These are phyloP conservation scores for Rousettus leschenaultii DNA, from an alignment of 2,113 vertebrate species.

Conservation along the genomic window DNA sequence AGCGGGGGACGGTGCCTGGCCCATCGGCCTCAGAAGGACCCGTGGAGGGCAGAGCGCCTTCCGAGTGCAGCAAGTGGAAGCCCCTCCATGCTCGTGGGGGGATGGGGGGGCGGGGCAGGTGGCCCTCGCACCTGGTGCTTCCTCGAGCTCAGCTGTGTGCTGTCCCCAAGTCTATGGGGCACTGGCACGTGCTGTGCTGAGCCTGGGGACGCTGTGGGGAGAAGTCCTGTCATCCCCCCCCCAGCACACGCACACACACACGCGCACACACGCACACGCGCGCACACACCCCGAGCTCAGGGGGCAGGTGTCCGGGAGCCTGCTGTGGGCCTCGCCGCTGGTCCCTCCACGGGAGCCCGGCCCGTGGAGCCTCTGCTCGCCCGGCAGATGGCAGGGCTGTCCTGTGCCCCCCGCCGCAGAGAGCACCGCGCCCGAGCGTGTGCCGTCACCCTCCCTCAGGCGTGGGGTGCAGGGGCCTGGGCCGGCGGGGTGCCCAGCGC, in stretches of 20 bases:
- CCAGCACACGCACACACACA: too few species aligned
- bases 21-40: background rate
- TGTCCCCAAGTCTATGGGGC: rapidly evolving
- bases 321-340: too few species aligned
- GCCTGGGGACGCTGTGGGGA: background rate
- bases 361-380: background rate
- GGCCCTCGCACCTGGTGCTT: rapidly evolving
- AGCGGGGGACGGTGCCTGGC: rapidly evolving
- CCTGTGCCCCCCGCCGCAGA: background rate
- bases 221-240: background rate
- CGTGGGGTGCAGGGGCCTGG: too few species aligned
- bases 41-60: rapidly evolving
- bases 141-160: rapidly evolving
- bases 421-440: rapidly evolving
- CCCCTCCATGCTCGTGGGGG: background rate
- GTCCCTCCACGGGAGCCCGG: background rate
- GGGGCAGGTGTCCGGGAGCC: too few species aligned
- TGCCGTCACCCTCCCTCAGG: background rate
- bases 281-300: too few species aligned
- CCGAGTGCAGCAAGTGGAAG: too few species aligned
- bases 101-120: rapidly evolving
- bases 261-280: too few species aligned
- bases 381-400: rapidly evolving
- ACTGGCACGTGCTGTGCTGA: background rate
- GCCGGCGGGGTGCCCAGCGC: rapidly evolving